Evolutionary conservation across 2,888 invertebrate genomes (phyloP).

Genomic region (Pristionchus maxplancki): DNA sequence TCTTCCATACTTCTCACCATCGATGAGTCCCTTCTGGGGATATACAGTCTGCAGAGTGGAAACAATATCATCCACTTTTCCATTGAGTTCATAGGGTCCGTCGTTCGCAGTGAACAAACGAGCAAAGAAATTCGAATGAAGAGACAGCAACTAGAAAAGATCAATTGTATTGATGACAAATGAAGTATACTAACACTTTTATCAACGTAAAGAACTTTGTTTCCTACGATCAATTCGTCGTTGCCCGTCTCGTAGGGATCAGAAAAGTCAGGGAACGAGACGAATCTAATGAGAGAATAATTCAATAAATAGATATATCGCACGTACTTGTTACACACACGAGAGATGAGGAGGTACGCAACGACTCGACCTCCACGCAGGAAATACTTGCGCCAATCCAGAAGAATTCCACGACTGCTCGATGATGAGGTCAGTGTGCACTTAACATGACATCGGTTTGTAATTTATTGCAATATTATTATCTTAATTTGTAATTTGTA

Average conservation of each 20-base stretch:
- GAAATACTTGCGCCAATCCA: slow-evolving; percentile 4
- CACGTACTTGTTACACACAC: slow-evolving; percentile 37
- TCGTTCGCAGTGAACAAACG: slow-evolving; percentile 7
- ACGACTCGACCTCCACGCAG: neutral
- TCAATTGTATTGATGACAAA: neutral
- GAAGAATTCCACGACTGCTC: neutral
- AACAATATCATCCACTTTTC: slow-evolving; percentile 7
- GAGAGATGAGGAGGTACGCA: neutral
- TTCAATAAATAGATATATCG: neutral
- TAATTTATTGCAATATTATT: neutral
- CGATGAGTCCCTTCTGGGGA: slow-evolving; percentile 42
- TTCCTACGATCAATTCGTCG: slow-evolving; percentile 12
- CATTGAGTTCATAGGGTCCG: slow-evolving; percentile 20
- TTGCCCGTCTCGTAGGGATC: slow-evolving; percentile 39
- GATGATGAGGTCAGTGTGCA: slow-evolving; percentile 3
- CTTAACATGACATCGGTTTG: neutral
- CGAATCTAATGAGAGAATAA: neutral
- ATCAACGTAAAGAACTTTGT: slow-evolving; percentile 4
- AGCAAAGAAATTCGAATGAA: neutral
- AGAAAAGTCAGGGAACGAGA: slow-evolving; percentile 28
- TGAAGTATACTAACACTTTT: neutral
- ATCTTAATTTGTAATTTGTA: too few species aligned
- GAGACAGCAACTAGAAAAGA: neutral
- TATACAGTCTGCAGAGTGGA: slow-evolving; percentile 42
- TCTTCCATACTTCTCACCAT: neutral